Conservation (phyloP, 2,113 vertebrate genomes). For the Spheniscus mendiculus region DNA sequence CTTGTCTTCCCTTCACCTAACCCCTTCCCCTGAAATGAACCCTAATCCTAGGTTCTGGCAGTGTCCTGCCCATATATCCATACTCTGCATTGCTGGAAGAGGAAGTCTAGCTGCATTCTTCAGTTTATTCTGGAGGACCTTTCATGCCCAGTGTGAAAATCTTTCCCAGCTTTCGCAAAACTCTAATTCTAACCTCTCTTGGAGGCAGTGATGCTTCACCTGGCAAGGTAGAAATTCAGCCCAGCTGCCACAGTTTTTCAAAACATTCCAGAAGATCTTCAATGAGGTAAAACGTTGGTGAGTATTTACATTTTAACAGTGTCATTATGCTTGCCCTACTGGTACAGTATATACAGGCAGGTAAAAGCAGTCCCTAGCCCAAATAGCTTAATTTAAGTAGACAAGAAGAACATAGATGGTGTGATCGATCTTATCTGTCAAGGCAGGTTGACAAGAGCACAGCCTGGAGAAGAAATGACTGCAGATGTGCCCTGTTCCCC, state of each 20-base stretch:
- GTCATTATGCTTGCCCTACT: not conserved
- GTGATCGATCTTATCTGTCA: not conserved
- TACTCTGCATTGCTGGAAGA: not conserved
- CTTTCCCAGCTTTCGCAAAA: not conserved
- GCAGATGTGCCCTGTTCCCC: not conserved
- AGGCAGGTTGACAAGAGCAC: not conserved
- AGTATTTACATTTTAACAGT: not conserved
- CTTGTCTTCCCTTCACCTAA: not conserved
- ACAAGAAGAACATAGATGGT: not conserved
- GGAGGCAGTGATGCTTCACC: not conserved
- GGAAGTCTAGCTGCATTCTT: not conserved
- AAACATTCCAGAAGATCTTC: not conserved
- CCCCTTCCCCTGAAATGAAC: not conserved
- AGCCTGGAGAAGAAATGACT: not conserved
- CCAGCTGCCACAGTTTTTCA: not conserved
- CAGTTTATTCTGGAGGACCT: not conserved
- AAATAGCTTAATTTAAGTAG: not conserved
- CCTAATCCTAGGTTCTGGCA: not conserved
- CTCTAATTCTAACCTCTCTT: not conserved
- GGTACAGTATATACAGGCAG: not conserved
- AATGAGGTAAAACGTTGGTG: not conserved
- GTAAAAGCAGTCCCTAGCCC: not conserved
- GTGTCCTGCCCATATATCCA: not conserved
- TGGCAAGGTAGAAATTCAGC: not conserved
- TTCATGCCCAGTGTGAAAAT: not conserved